Conservation (phyloP, 30 jellyfish, hydroid and myxozoan genomes). For the Hydractinia symbiolongicarpus region DNA sequence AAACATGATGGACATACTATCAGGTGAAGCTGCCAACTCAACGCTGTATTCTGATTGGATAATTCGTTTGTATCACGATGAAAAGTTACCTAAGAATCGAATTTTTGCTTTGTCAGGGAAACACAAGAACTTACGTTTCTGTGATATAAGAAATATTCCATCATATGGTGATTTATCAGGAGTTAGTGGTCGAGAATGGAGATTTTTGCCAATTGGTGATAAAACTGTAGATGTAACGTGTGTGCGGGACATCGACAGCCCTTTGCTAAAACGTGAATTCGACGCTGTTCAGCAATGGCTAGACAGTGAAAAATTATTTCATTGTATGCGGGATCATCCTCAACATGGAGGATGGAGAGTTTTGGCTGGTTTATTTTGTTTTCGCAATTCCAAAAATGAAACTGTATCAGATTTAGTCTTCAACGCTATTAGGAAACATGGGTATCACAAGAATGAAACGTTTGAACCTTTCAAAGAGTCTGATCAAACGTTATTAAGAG, state of each 20-base stretch:
- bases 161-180: neutral
- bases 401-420: neutral
- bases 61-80: neutral
- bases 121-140: neutral
- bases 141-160: neutral
- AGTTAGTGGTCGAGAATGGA: neutral
- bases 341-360: slow-evolving; percentile 1
- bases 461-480: neutral
- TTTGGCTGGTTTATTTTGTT: neutral
- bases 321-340: slow-evolving; percentile 2
- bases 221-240: neutral
- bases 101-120: neutral
- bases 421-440: neutral
- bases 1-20: neutral
- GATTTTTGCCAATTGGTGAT: neutral
- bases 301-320: neutral
- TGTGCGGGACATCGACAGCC: neutral
- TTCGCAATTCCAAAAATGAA: neutral
- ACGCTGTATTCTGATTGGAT: neutral
- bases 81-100: neutral
- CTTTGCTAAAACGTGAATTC: neutral
- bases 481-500: neutral
- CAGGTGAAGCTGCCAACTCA: neutral
- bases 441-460: neutral
- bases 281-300: neutral